A percentile compares a stretch with the other conserved stretches of the same genome.
Evolutionary conservation across 1,140 invertebrate species (phyloP).

Genomic region (Brachionus paranguensis): DNA sequence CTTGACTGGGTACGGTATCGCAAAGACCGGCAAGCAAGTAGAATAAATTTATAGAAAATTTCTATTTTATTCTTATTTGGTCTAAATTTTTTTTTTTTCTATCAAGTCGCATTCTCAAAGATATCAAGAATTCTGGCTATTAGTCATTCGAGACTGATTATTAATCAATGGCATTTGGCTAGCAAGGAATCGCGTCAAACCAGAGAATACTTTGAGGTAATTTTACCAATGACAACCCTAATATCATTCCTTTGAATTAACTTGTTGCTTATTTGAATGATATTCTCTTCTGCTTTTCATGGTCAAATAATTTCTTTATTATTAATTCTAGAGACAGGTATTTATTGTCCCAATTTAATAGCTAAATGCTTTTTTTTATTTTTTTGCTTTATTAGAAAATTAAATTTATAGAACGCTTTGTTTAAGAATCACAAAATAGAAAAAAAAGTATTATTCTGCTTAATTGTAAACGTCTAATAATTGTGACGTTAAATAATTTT

Average conservation of each 20-base stretch:
- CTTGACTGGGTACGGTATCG: slow-evolving; percentile 49
- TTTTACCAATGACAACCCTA: neutral
- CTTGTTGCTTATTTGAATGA: neutral
- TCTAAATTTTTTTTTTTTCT: neutral
- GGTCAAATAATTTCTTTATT: neutral
- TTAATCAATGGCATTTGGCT: slow-evolving; percentile 49
- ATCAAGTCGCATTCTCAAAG: slow-evolving; percentile 28
- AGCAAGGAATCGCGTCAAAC: slow-evolving; percentile 48
- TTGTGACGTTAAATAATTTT: too few relatives aligned
- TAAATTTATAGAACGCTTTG: neutral
- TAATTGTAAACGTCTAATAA: neutral
- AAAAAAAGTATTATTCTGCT: neutral
- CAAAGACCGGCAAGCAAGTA: slow-evolving; percentile 52
- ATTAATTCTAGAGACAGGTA: slow-evolving; percentile 34
- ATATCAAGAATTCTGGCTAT: neutral
- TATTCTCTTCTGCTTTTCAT: neutral
- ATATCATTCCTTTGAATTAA: neutral
- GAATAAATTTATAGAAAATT: slow-evolving; percentile 39
- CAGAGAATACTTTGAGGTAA: slow-evolving; percentile 54
- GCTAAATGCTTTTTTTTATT: neutral
- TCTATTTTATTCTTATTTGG: too few relatives aligned
- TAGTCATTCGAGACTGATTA: slow-evolving; percentile 45
- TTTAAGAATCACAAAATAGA: neutral
- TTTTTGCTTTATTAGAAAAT: neutral
- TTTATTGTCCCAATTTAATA: neutral